Percentiles rank a stretch among this genome's conserved stretches.
Conservation (phyloP, 2,888 invertebrate species). For the Rhimphoctona megacephalus region DNA sequence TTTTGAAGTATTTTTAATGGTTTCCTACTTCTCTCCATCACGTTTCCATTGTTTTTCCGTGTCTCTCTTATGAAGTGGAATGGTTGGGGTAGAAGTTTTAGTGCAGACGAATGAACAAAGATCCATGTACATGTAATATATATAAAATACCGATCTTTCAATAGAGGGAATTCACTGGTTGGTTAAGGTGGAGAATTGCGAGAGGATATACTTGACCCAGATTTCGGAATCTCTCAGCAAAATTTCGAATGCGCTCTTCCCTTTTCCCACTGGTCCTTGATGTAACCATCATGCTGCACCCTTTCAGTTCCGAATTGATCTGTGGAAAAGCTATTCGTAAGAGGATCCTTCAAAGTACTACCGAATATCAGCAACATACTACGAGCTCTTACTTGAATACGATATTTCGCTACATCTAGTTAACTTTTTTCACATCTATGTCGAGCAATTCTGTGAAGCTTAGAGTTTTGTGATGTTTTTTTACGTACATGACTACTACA, state of each 20-base stretch:
- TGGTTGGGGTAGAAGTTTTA: not conserved
- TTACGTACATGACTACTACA: not conserved
- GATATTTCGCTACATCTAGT: conserved; percentile 4
- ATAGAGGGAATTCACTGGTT: conserved; percentile 11
- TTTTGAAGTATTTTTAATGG: not conserved
- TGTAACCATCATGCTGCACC: conserved; percentile 1
- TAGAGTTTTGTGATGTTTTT: not conserved
- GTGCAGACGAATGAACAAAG: not conserved
- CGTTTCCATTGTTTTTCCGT: not conserved
- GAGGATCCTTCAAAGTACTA: conserved; percentile 14
- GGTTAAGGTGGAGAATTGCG: conserved; percentile 14
- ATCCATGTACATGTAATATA: not conserved
- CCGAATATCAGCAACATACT: not conserved
- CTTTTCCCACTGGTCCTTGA: conserved; percentile 15
- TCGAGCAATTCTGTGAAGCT: not conserved
- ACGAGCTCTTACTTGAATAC: not conserved
- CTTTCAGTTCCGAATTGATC: conserved; percentile 28
- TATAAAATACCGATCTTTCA: not conserved
- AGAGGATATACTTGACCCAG: conserved; percentile 46
- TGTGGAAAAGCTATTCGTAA: conserved; percentile 28
- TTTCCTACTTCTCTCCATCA: not conserved
- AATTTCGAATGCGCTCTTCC: conserved; percentile 29
- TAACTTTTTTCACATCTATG: not conserved
- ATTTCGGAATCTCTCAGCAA: conserved; percentile 36
- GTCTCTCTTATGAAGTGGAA: not conserved